Conservation (phyloP, 2,888 invertebrate species). For the Atherix ibis region DNA sequence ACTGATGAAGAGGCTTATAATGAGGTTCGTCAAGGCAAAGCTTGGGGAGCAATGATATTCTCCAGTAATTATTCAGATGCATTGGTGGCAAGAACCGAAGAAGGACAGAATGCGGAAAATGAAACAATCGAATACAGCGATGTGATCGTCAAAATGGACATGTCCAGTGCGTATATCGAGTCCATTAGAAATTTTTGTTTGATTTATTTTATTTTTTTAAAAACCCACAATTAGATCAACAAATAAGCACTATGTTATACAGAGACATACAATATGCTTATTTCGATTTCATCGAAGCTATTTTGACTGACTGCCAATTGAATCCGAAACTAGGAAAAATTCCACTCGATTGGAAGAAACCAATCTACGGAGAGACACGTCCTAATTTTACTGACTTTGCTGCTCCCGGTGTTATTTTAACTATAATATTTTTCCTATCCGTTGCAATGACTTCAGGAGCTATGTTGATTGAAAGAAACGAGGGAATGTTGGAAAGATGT, state of each 20-base stretch:
- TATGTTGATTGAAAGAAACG: slow-evolving; percentile 75
- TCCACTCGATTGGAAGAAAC: slow-evolving; percentile 44
- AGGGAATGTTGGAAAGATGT: slow-evolving; percentile 78
- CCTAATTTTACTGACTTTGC: slow-evolving; percentile 90
- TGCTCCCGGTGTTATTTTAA: slow-evolving; percentile 80
- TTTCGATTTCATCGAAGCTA: slow-evolving; percentile 48
- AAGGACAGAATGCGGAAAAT: slow-evolving; percentile 41
- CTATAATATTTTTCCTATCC: slow-evolving; percentile 85
- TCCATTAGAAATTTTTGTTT: background rate
- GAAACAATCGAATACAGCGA: slow-evolving; percentile 45
- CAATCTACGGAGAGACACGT: slow-evolving; percentile 55
- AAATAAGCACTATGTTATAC: slow-evolving; percentile 66
- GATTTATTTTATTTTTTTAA: slow-evolving; percentile 1
- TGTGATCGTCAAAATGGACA: slow-evolving; percentile 59
- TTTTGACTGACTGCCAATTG: slow-evolving; percentile 46
- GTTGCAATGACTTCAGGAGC: slow-evolving; percentile 84
- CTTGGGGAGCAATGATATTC: slow-evolving; percentile 64
- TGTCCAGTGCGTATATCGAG: slow-evolving; percentile 53
- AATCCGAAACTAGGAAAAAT: slow-evolving; percentile 40
- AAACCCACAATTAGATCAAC: slow-evolving; percentile 78
- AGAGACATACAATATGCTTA: slow-evolving; percentile 59
- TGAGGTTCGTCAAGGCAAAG: slow-evolving; percentile 51
- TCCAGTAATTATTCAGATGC: slow-evolving; percentile 58
- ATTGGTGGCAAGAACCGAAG: slow-evolving; percentile 43
- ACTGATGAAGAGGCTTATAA: slow-evolving; percentile 44